Evolutionary conservation across 2,888 invertebrate species (phyloP).

Genomic region (Euplexia lucipara): DNA sequence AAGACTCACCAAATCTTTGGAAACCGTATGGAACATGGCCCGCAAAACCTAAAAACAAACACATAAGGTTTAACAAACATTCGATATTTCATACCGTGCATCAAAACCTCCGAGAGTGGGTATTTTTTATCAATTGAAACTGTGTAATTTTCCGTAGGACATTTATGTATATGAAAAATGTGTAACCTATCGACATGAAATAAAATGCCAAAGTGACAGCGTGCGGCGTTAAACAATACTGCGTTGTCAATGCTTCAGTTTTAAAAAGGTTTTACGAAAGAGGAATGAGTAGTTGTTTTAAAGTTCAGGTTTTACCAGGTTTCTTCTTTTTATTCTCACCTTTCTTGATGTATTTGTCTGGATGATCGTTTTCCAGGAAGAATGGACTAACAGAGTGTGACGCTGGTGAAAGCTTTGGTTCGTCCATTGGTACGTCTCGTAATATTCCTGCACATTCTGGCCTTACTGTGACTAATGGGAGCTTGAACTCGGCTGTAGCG

Average conservation of each 20-base stretch:
- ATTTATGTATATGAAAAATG: slow-evolving; percentile 66
- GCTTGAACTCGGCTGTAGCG: slow-evolving; percentile 92
- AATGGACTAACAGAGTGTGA: slow-evolving; percentile 92
- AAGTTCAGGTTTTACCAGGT: background rate
- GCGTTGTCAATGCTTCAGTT: slow-evolving; percentile 1
- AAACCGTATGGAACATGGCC: slow-evolving; percentile 93
- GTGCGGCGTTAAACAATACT: background rate
- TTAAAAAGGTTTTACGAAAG: slow-evolving; percentile 16
- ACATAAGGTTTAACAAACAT: background rate
- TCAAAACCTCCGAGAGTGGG: background rate
- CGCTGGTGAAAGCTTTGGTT: slow-evolving; percentile 91
- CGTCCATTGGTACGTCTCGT: slow-evolving; percentile 91
- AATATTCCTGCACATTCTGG: slow-evolving; percentile 93
- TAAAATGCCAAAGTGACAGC: slow-evolving; percentile 18
- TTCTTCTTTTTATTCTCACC: slow-evolving; percentile 83
- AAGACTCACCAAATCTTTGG: slow-evolving; percentile 92
- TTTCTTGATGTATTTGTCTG: slow-evolving; percentile 92
- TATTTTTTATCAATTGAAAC: slow-evolving; percentile 53
- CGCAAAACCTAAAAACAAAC: slow-evolving; percentile 89
- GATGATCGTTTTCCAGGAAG: slow-evolving; percentile 92
- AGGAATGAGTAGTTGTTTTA: background rate
- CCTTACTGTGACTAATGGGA: slow-evolving; percentile 93
- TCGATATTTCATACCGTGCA: background rate
- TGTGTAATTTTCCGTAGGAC: slow-evolving; percentile 84
- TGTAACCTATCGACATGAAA: slow-evolving; percentile 8